phyloP scores from a whole-genome alignment of 2,797 vertebrate species.

The Rhinichthys osculus region DNA sequence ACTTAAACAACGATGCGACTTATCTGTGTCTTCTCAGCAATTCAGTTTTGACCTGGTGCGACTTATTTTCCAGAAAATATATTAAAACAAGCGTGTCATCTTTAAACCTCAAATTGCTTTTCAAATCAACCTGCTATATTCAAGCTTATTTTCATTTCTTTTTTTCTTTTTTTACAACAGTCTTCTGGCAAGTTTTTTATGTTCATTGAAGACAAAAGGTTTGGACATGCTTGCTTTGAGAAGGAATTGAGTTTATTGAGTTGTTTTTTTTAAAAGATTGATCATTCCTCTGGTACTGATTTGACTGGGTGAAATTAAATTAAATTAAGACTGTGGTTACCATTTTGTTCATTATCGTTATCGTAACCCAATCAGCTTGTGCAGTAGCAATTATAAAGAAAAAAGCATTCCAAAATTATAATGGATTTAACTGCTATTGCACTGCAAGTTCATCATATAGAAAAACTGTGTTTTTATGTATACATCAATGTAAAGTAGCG shows the following conservation, averaged over 20 bases:
- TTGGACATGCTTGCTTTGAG: slow-evolving; percentile 14
- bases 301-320: neutral
- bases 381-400: neutral
- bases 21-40: neutral
- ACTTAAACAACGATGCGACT: neutral
- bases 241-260: slow-evolving; percentile 5
- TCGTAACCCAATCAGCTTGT: neutral
- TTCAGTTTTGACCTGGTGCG: neutral
- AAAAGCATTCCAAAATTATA: neutral
- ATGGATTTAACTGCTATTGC: neutral
- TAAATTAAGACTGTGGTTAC: neutral
- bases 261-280: neutral
- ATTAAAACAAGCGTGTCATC: neutral
- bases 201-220: neutral
- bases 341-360: neutral
- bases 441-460: neutral
- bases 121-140: neutral
- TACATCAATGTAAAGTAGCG: neutral
- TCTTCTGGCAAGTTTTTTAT: neutral
- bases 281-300: slow-evolving; percentile 11
- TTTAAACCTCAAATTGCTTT: slow-evolving; percentile 16
- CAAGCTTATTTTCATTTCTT: neutral
- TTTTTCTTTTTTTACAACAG: neutral
- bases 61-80: neutral
- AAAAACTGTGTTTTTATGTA: neutral